These are phyloP conservation scores for Cirrhinus molitorella DNA, from an alignment of 2,797 vertebrate genomes.

Conservation along the genomic window DNA sequence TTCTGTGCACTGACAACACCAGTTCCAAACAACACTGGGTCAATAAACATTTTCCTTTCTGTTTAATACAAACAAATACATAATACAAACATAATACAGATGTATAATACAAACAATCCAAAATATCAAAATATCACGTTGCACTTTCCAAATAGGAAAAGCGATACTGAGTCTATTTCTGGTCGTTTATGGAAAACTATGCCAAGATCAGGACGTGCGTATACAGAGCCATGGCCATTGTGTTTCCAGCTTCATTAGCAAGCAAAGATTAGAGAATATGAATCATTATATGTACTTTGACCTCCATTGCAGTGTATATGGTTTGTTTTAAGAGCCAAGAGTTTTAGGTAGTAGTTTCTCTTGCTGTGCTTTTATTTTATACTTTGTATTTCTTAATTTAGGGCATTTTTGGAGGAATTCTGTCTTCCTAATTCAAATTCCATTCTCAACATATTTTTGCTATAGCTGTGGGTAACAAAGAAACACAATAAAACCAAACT, in stretches of 20 bases:
- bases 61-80: slow-evolving; percentile 8
- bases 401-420: neutral
- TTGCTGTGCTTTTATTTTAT: neutral
- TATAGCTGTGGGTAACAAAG: neutral
- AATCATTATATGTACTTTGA: slow-evolving; percentile 7
- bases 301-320: neutral
- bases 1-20: neutral
- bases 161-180: slow-evolving; percentile 24
- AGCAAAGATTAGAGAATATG: slow-evolving; percentile 1
- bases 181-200: slow-evolving; percentile 27
- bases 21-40: neutral
- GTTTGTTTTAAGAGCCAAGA: neutral
- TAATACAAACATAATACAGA: neutral
- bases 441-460: neutral
- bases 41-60: neutral
- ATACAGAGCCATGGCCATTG: slow-evolving; percentile 17
- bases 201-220: slow-evolving; percentile 33
- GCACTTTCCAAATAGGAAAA: slow-evolving; percentile 10
- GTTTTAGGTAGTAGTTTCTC: neutral
- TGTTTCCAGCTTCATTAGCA: slow-evolving; percentile 12
- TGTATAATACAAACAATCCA: neutral
- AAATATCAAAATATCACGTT: slow-evolving; percentile 23
- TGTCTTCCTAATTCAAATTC: neutral
- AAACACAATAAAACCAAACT: neutral
- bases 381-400: neutral